Conservation (phyloP, 2,888 invertebrate species). For the Bedellia somnulentella region DNA sequence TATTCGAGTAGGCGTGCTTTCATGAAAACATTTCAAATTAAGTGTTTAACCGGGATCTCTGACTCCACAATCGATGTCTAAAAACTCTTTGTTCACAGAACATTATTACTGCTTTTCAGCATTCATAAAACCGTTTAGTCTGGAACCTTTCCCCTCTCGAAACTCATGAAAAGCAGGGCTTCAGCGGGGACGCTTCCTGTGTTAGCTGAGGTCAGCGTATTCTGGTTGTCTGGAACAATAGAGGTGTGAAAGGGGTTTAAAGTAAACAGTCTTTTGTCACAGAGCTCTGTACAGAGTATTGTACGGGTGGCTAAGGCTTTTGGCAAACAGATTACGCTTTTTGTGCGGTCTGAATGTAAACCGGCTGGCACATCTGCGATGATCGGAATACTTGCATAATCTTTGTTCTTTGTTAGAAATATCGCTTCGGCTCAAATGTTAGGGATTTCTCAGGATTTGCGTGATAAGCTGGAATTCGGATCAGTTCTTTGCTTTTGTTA, state of each 20-base stretch:
- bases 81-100: conserved; percentile 27
- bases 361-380: background rate
- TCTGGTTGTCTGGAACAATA: conserved; percentile 32
- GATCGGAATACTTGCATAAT: conserved; percentile 5
- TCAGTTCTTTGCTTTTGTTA: too few species aligned
- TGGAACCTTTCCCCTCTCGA: conserved; percentile 5
- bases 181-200: too few species aligned
- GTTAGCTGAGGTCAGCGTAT: conserved; percentile 19
- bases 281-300: conserved; percentile 24
- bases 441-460: background rate
- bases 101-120: conserved; percentile 10
- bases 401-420: conserved; percentile 3
- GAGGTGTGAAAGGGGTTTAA: conserved; percentile 56
- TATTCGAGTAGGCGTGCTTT: too few species aligned
- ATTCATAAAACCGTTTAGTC: conserved; percentile 4
- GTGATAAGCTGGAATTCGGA: background rate
- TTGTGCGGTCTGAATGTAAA: background rate
- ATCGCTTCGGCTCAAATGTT: too few species aligned
- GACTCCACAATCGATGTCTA: conserved; percentile 21
- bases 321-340: conserved; percentile 49
- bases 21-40: too few species aligned
- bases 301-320: conserved; percentile 22
- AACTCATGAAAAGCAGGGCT: conserved; percentile 1
- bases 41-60: too few species aligned
- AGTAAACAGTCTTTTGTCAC: conserved; percentile 53